Conservation (phyloP, 2,888 invertebrate genomes). For the Panorpa germanica region DNA sequence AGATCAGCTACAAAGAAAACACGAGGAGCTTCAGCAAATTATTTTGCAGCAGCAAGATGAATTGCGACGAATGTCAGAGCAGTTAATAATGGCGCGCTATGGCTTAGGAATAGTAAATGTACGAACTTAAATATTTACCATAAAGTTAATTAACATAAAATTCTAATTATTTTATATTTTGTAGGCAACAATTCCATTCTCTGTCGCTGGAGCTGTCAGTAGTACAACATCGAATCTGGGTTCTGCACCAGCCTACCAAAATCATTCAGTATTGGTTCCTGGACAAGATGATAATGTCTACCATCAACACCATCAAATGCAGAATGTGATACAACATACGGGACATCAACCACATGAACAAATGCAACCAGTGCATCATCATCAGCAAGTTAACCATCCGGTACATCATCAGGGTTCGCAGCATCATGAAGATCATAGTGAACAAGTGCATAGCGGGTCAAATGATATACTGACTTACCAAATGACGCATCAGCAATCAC, state of each 20-base stretch:
- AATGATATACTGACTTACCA: conserved; percentile 25
- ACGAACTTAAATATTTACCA: too few species aligned
- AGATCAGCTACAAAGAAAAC: conserved; percentile 61
- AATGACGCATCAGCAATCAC: conserved; percentile 25
- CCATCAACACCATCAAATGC: conserved; percentile 13
- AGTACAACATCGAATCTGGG: conserved; percentile 11
- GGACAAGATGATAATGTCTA: conserved; percentile 10
- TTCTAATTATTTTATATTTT: too few species aligned
- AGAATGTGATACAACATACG: conserved; percentile 16
- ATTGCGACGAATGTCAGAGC: conserved; percentile 68
- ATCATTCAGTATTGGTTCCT: conserved; percentile 10
- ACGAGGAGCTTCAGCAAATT: conserved; percentile 67
- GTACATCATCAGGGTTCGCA: conserved; percentile 15
- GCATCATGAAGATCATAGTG: conserved; percentile 12
- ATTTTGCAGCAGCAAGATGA: conserved; percentile 78
- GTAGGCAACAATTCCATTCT: too few species aligned
- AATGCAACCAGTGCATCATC: conserved; percentile 14
- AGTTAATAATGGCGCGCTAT: conserved; percentile 60
- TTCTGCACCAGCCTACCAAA: conserved; percentile 15
- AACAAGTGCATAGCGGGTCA: conserved; percentile 8
- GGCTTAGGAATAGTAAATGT: too few species aligned
- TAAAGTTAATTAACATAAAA: too few species aligned
- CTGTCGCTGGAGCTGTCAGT: too few species aligned
- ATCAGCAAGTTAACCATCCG: conserved; percentile 11
- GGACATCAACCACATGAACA: conserved; percentile 16